Conservation (phyloP, 2,888 invertebrate genomes). For the Pristionchus maxplancki region DNA sequence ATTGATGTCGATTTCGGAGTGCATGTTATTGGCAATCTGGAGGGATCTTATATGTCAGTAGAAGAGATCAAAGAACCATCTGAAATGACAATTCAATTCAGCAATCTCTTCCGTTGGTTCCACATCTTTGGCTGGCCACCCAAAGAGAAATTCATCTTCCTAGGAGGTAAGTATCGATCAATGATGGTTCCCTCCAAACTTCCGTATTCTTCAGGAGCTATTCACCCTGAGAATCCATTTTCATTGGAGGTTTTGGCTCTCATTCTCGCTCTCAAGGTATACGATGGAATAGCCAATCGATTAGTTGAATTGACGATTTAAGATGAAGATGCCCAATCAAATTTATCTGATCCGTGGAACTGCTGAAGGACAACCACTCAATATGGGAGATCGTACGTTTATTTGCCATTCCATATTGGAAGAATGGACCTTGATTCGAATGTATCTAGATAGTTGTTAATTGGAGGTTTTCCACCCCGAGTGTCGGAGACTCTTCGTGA, state of each 20-base stretch:
- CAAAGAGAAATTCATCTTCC: constrained; percentile 19
- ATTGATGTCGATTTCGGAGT: not conserved
- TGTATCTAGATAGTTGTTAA: not conserved
- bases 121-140: constrained; percentile 27
- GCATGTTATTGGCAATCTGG: constrained; percentile 25
- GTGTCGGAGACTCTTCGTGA: not conserved
- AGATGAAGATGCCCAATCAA: constrained; percentile 18
- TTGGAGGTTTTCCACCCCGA: constrained; percentile 16
- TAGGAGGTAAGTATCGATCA: constrained; percentile 2
- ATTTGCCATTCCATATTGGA: not conserved
- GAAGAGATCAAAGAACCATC: not conserved
- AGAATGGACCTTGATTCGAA: not conserved
- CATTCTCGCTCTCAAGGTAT: constrained; percentile 32
- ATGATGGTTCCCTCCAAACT: too few relatives aligned
- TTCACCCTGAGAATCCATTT: not conserved
- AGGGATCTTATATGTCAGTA: constrained; percentile 30
- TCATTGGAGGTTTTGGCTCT: constrained; percentile 24
- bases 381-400: constrained; percentile 33
- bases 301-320: not conserved
- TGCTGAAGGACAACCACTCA: constrained; percentile 32
- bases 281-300: not conserved
- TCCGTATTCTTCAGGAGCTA: not conserved
- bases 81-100: not conserved
- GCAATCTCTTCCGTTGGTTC: constrained; percentile 48
- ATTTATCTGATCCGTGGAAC: not conserved